A percentile compares a stretch with the other conserved stretches of the same genome.
These are phyloP conservation scores for Gila robusta DNA, from an alignment of 2,797 vertebrate species.

Conservation along the genomic window DNA sequence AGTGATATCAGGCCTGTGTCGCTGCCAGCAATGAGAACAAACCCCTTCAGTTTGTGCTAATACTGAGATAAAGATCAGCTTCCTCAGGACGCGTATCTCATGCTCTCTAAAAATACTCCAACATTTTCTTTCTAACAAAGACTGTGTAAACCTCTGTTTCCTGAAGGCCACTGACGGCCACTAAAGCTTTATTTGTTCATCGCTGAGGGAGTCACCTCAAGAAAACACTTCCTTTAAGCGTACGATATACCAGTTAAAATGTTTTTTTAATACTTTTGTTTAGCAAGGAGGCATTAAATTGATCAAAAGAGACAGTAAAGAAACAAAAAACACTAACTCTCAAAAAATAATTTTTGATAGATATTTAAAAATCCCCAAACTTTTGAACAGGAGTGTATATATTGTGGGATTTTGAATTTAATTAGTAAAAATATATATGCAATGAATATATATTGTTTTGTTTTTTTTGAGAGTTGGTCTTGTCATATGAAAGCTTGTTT, in stretches of 20 bases:
- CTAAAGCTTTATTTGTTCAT: neutral
- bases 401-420: no score
- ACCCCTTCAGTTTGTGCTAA: slow-evolving; percentile 37
- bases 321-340: no score
- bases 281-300: neutral
- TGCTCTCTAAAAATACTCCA: slow-evolving; percentile 60
- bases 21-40: slow-evolving; percentile 54
- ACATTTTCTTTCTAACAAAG: slow-evolving; percentile 52
- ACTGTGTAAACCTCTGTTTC: slow-evolving; percentile 44
- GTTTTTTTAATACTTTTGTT: neutral
- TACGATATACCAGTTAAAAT: neutral
- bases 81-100: slow-evolving; percentile 57
- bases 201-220: no score
- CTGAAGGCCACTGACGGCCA: neutral
- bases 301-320: no score
- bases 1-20: neutral
- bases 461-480: no score
- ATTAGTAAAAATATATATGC: no score
- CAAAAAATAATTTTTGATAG: no score
- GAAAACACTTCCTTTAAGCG: neutral
- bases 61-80: slow-evolving; percentile 55
- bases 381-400: no score
- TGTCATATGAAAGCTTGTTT: no score
- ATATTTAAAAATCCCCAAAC: no score
- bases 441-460: no score